phyloP scores from a whole-genome alignment of 1,140 invertebrate genomes.

The Arctopsyche grandis region DNA sequence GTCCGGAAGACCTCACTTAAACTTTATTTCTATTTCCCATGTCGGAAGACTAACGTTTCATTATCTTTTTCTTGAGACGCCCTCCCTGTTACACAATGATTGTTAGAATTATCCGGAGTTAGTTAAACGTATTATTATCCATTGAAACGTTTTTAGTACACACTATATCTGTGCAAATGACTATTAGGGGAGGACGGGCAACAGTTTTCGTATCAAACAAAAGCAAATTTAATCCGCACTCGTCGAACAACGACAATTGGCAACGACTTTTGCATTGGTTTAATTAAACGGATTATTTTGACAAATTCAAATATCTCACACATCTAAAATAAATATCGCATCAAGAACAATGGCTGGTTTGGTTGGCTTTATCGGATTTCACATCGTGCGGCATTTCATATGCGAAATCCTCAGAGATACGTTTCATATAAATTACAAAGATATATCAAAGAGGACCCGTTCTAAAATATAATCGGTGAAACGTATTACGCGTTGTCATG shows the following conservation, averaged over 20 bases:
- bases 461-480: background rate
- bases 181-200: too few species aligned
- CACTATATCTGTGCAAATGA: too few species aligned
- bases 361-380: conserved; percentile 20
- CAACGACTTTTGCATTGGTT: too few species aligned
- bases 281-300: too few species aligned
- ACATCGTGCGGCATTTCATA: background rate
- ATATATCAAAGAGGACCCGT: background rate
- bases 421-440: background rate
- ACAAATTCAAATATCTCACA: conserved; percentile 7
- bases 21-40: background rate
- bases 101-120: background rate
- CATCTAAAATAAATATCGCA: background rate
- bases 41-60: background rate
- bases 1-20: background rate
- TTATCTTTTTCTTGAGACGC: background rate
- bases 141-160: background rate
- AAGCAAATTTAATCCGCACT: too few species aligned
- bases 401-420: background rate
- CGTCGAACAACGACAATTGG: too few species aligned
- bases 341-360: conserved; percentile 11
- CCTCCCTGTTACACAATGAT: background rate
- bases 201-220: too few species aligned
- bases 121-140: background rate
- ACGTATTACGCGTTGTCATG: too few species aligned